A percentile compares a stretch with the other conserved stretches of the same genome.
Conservation (phyloP, 2,888 invertebrate genomes). For the Periphyllus acericola region DNA sequence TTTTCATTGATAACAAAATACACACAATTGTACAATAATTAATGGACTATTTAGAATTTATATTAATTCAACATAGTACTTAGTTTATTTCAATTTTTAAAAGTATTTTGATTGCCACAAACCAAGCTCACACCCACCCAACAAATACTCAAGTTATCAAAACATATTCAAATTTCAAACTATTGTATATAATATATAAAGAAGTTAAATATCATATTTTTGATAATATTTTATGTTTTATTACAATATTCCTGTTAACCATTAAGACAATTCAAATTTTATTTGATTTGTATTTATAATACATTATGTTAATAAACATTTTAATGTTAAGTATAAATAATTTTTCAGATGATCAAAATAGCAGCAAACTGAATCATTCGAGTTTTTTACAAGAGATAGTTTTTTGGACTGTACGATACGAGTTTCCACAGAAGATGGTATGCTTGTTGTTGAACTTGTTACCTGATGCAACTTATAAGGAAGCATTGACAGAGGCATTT, state of each 20-base stretch:
- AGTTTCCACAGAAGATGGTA: constrained; percentile 96
- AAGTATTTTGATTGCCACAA: too few relatives aligned
- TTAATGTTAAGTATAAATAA: background rate
- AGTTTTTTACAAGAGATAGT: constrained; percentile 94
- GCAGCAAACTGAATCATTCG: constrained; percentile 79
- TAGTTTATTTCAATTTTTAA: too few relatives aligned
- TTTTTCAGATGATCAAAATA: constrained; percentile 1
- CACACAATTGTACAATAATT: too few relatives aligned
- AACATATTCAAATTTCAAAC: too few relatives aligned
- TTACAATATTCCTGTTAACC: background rate
- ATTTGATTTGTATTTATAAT: background rate
- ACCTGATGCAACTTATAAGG: constrained; percentile 94
- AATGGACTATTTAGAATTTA: too few relatives aligned
- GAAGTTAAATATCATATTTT: too few relatives aligned
- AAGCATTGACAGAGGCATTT: constrained; percentile 91
- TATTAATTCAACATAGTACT: too few relatives aligned
- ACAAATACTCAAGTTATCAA: too few relatives aligned
- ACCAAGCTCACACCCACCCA: too few relatives aligned
- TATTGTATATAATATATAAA: too few relatives aligned
- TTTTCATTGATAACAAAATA: too few relatives aligned
- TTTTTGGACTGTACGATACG: constrained; percentile 97
- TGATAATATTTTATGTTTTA: too few relatives aligned
- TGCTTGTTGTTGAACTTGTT: constrained; percentile 94
- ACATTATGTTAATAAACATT: background rate
- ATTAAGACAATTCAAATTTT: background rate